phyloP scores from a whole-genome alignment of 2,888 invertebrate genomes.

The Pycnomerus fuliginosus region DNA sequence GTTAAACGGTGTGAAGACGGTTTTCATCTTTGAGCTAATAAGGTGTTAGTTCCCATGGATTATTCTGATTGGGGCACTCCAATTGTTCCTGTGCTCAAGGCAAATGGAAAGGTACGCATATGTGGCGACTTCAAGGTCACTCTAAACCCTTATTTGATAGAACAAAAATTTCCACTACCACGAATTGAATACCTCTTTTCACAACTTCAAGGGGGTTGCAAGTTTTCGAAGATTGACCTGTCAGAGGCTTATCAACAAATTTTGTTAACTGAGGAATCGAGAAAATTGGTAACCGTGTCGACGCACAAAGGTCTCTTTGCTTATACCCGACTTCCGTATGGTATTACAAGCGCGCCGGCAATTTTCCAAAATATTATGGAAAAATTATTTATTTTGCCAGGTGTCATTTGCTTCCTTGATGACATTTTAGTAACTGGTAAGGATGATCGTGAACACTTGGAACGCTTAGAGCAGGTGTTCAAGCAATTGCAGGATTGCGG shows the following conservation, averaged over 20 bases:
- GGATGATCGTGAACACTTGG: constrained; percentile 15
- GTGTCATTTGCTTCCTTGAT: constrained; percentile 15
- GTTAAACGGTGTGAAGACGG: no score
- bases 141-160: constrained; percentile 25
- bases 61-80: constrained; percentile 32
- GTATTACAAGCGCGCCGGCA: constrained; percentile 37
- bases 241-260: constrained; percentile 35
- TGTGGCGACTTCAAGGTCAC: constrained; percentile 34
- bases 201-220: constrained; percentile 24
- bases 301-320: constrained; percentile 35
- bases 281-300: constrained; percentile 31
- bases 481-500: constrained; percentile 21
- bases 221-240: constrained; percentile 36
- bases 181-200: constrained; percentile 29
- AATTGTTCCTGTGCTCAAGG: constrained; percentile 32
- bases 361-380: constrained; percentile 41
- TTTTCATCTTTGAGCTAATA: no score
- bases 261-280: constrained; percentile 24
- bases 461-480: constrained; percentile 17
- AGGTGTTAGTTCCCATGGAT: constrained; percentile 26
- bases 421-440: constrained; percentile 30
- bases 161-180: constrained; percentile 28
- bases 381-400: constrained; percentile 29
- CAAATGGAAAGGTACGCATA: constrained; percentile 29
- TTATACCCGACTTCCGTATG: constrained; percentile 36